Evolutionary conservation across 2,888 invertebrate species (phyloP), one percentile per base, ranked within the genome.

Genomic region (Pegoplata infirma): DNA sequence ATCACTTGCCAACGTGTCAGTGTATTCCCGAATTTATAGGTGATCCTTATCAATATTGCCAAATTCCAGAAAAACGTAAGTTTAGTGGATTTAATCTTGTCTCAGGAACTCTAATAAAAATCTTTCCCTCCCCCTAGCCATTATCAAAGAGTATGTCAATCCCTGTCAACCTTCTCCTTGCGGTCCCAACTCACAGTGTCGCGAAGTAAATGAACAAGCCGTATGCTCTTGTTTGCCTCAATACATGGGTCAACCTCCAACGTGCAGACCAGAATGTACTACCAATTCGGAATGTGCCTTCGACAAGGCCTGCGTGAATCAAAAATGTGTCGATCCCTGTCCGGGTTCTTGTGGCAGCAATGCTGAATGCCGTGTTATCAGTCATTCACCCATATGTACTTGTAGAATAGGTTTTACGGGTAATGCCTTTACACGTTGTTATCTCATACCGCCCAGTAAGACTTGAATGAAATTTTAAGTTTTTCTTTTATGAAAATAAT

Each of bases 381-480:
- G 94, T 84, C 96, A 96, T 86, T 93, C 93, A 80, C 95, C 96
- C 0, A 92, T 94, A 81, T 96, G 96, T 86, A 92, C 92, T 67
- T 96, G 96, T 85, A 91, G 90, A 49, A 88, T 87, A 81, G 93
- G 93, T 46, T 94, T 92, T 84, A 93, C 93, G 82, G 94, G 95
- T 81, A 94, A 95, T 90, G 94, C 95, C 53, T 95, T 95, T 85
- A 91, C 92, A 0, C 90, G 91, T 83, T 94, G 94, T 83, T 90
- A 90, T 81, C 88, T 91, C 51, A 87, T 90, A 73, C 88, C 88
- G 81, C 86, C 66, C 25, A 49, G 89, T 88, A 90, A 89, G 89
- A 76, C 28, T 66, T 40, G 5, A 0, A n/a, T n/a, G 5, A 40
- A 23, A 12, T 8, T n/a, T 21, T 36, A 3, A 6, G 28, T 55